Evolutionary conservation across 2,888 invertebrate species (phyloP), one percentile per base, ranked within the genome.

Genomic region (Drosophila subquinaria): DNA sequence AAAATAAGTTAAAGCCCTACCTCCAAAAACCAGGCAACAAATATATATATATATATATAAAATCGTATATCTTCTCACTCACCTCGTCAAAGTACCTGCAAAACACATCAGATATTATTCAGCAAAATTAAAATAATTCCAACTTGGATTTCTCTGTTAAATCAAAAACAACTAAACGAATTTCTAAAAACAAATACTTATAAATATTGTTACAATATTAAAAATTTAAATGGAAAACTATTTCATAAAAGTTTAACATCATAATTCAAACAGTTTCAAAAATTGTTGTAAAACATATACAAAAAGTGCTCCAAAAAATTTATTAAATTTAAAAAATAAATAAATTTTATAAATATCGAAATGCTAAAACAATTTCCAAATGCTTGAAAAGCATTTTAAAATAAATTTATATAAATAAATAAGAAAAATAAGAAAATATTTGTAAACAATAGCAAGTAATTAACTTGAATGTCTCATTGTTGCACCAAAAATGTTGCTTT

Each of bases 71-170:
- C 59, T 74, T 77, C 69, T 70, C 66, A 78, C 72, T 89, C 80
- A 82, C 80, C 89, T 86, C 85, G 82, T 79, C 81, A 82, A 83
- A 82, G 88, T 90, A 91, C 88, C 91, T 90, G 89, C 79, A 42
- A 61, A 66, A 59, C 30, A 50, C 36, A 65, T 42, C 27, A 63
- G 53, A 66, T 45, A 60, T 35, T 20, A 50, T n/a, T 65, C 36
- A 35, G 27, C 33, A 36, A 56, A 35, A 47, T 62, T 38, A 17
- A 56, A 30, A 47, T 65, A 43, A 20, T 30, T 48, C 47, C 38
- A 48, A 42, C 30, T 63, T 36, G 17, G 45, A 51, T 53, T 65
- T 53, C 13, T 4, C 30, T 4, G 55, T 40, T 38, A 67, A 56
- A 55, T 15, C 15, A 17, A 45, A 73, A 30, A 38, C 45, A 9